Evolutionary conservation across 2,113 vertebrate genomes (phyloP), one percentile per base, ranked within the genome.

Genomic region (Todiramphus chloris): DNA sequence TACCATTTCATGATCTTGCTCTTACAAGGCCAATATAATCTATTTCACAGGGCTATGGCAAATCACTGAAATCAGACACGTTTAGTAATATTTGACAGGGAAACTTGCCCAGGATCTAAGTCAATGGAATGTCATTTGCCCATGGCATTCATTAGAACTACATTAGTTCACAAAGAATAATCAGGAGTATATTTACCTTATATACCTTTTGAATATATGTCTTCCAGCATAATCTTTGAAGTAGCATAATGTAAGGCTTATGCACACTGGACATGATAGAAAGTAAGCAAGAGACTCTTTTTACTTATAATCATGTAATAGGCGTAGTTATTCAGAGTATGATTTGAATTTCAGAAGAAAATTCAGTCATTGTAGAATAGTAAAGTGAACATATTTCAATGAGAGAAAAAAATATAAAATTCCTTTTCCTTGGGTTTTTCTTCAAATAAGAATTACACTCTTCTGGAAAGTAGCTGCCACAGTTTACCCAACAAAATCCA

Each of bases 261-360:
- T 56, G 39, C 44, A 68, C 59, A 90, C n/a, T 68, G 46, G 56
- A 87, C 43, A 59, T 0, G 5, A 83, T 18, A 84, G 37, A 70
- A 86, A 88, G 66, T 62, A 94, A 64, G 73, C 7, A 56, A 79
- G 24, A 75, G 2, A 60, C 13, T 60, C 51, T 63, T 90, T 90
- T 90, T 62, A 87, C 63, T 78, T 80, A 59, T 33, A 83, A 62
- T 23, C 46, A 37, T 78, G 56, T 51, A 86, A 81, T 51, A 87
- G 68, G 24, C 67, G 37, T 58, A 83, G 55, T 44, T 89, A 89
- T 88, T 89, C 56, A 87, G 41, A 3, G 0, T n/a, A 48, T 18
- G 31, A 58, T 80, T 87, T 67, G 78, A 82, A 94, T 91, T 94
- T 94, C 76, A 87, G 69, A 67, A 85, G 39, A 74, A 83, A 86